A percentile compares a stretch with the other conserved stretches of the same genome.
Conservation (phyloP, 1,140 invertebrate species). For the Argopecten irradians region DNA sequence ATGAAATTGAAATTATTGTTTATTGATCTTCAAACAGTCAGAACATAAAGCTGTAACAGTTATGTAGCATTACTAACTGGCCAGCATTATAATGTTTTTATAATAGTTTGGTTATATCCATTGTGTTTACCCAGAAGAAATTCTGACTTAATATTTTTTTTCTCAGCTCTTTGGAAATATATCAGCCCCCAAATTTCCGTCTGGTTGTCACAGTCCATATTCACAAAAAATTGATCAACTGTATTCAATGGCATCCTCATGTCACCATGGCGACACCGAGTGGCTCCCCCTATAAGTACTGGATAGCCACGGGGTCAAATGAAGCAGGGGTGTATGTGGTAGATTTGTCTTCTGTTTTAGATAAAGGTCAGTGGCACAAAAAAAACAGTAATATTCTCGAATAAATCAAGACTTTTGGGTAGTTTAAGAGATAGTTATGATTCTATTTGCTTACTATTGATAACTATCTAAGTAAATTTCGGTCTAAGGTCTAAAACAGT, state of each 20-base stretch:
- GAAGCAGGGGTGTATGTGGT: constrained; percentile 80
- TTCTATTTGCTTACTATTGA: no score
- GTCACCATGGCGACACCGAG: constrained; percentile 79
- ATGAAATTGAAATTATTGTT: not conserved
- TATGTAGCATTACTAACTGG: not conserved
- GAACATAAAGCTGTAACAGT: not conserved
- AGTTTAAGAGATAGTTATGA: not conserved
- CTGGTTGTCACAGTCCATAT: constrained; percentile 73
- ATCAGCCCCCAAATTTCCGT: constrained; percentile 61
- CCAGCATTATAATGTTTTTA: not conserved
- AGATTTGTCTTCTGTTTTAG: constrained; percentile 73
- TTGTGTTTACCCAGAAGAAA: not conserved
- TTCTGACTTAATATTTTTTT: constrained; percentile 16
- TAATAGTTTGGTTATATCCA: not conserved
- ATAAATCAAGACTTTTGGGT: not conserved
- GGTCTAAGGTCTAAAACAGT: no score
- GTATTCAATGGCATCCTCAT: constrained; percentile 84
- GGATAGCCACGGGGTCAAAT: constrained; percentile 82
- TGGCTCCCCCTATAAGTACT: constrained; percentile 80
- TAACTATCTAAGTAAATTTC: no score
- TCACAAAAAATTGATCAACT: constrained; percentile 82
- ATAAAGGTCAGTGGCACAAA: constrained; percentile 35
- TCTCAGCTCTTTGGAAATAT: constrained; percentile 73
- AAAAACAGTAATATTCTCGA: not conserved
- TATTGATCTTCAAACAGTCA: no score